These are phyloP conservation scores for Romanogobio albipinnatus DNA, from an alignment of 2,113 vertebrate genomes.

Conservation along the genomic window DNA sequence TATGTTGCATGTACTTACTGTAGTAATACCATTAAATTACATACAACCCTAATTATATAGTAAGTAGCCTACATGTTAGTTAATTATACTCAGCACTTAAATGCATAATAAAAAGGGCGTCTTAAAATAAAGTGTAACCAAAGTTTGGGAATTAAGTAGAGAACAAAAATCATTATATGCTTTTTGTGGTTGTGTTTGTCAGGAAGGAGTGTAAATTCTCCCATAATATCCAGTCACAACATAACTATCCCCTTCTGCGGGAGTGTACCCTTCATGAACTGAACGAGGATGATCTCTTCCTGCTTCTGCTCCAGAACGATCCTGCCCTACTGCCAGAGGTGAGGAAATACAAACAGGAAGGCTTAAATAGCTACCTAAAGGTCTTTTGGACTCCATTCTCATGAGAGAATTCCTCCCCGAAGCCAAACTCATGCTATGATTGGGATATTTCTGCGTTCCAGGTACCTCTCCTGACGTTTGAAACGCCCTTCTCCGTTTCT, in stretches of 20 bases:
- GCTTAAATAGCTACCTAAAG: not conserved
- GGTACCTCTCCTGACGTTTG: slow-evolving; percentile 51
- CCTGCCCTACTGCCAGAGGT: slow-evolving; percentile 72
- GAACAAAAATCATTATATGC: not conserved
- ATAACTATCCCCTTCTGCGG: slow-evolving; percentile 67
- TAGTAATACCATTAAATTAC: no score
- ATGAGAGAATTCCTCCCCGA: not conserved
- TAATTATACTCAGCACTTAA: no score
- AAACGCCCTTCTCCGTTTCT: slow-evolving; percentile 23
- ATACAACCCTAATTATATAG: no score
- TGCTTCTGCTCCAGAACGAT: slow-evolving; percentile 77
- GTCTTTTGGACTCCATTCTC: slow-evolving; percentile 28
- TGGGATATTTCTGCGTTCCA: slow-evolving; percentile 60
- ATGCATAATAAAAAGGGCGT: no score
- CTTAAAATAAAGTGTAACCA: no score
- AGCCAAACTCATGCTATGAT: slow-evolving; percentile 9
- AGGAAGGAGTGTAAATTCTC: slow-evolving; percentile 73
- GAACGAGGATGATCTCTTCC: slow-evolving; percentile 67
- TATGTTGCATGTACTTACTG: no score
- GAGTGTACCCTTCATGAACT: slow-evolving; percentile 71
- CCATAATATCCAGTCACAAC: slow-evolving; percentile 66
- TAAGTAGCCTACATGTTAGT: no score
- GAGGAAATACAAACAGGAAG: slow-evolving; percentile 33
- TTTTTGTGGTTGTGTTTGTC: slow-evolving; percentile 16
- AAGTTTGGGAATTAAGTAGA: not conserved